Evolutionary conservation across 2,888 invertebrate genomes (phyloP).

Genomic region (Cancer borealis): DNA sequence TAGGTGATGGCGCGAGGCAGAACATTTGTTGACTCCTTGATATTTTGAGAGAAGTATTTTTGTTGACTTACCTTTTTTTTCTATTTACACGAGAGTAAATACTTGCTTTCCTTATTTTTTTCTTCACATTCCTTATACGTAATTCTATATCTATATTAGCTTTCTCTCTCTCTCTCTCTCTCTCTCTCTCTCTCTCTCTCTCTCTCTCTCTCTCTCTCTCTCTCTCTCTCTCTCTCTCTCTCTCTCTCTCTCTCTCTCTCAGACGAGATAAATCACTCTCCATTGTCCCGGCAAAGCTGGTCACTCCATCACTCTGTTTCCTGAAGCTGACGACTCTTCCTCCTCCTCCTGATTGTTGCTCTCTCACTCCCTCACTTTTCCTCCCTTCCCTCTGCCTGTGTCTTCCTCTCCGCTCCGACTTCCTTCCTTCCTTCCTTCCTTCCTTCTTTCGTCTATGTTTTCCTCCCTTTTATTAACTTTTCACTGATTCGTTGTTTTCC

Average conservation of each 20-base stretch:
- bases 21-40: too few relatives aligned
- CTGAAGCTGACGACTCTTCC: background rate
- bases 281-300: slow-evolving; percentile 8
- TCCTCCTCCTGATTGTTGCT: background rate
- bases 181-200: too few relatives aligned
- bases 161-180: background rate
- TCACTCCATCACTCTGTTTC: slow-evolving; percentile 2
- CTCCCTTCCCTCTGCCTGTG: background rate
- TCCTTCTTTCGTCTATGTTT: background rate
- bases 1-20: too few relatives aligned
- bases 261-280: too few relatives aligned
- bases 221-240: too few relatives aligned
- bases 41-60: too few relatives aligned
- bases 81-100: too few relatives aligned
- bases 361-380: background rate
- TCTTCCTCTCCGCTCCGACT: background rate
- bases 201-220: too few relatives aligned
- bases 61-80: background rate
- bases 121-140: background rate
- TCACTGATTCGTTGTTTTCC: background rate
- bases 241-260: too few relatives aligned
- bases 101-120: background rate
- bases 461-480: too few relatives aligned
- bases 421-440: background rate
- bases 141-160: background rate